A percentile compares a stretch with the other conserved stretches of the same genome.
phyloP scores from a whole-genome alignment of 2,113 vertebrate genomes.

The Furnarius figulus region DNA sequence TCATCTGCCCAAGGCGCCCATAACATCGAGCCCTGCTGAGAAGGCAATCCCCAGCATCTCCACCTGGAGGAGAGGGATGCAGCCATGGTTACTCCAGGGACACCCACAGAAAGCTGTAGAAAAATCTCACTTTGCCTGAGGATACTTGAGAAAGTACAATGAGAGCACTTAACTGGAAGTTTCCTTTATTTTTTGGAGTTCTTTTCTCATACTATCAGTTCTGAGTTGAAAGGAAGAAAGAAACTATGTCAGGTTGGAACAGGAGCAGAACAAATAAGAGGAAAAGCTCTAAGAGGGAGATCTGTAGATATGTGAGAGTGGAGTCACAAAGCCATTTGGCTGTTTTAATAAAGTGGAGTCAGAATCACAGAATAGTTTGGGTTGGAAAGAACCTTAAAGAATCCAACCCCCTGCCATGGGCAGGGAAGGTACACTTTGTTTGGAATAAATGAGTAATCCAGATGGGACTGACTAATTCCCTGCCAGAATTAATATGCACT shows the following conservation, averaged over 20 bases:
- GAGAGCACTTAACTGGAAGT: neutral
- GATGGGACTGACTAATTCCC: neutral
- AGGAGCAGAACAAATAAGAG: neutral
- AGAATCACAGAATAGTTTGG: neutral
- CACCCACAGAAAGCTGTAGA: neutral
- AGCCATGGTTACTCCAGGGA: neutral
- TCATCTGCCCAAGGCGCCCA: slow-evolving; percentile 84
- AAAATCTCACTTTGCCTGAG: neutral
- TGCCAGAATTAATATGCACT: neutral
- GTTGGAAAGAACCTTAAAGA: neutral
- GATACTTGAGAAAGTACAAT: neutral
- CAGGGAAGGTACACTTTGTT: neutral
- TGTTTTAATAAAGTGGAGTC: neutral
- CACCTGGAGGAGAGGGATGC: slow-evolving; percentile 70
- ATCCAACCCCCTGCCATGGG: neutral
- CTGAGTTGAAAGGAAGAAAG: neutral
- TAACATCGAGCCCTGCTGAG: slow-evolving; percentile 88
- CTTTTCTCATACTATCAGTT: neutral
- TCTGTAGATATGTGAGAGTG: neutral
- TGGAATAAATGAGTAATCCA: neutral
- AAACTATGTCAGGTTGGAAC: neutral
- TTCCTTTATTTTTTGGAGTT: neutral
- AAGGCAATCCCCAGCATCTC: slow-evolving; percentile 81
- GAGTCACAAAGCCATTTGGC: neutral
- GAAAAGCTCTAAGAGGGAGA: neutral